Percentiles rank a stretch among this genome's conserved stretches.
Evolutionary conservation across 92 coral and sea anemone genomes (phyloP).

Genomic region (Micromussa lordhowensis): DNA sequence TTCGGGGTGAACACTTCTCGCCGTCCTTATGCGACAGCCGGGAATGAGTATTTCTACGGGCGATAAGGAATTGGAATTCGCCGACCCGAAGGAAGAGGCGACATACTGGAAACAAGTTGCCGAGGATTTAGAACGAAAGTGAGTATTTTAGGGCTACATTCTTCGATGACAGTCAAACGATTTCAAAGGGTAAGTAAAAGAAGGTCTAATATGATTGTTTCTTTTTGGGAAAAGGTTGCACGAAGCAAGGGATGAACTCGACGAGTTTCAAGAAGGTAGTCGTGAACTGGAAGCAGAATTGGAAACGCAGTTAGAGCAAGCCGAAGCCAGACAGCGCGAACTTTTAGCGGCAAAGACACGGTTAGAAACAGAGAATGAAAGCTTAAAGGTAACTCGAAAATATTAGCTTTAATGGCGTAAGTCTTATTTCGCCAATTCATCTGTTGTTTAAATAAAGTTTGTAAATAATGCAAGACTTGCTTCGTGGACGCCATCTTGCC

Average conservation of each 20-base stretch:
- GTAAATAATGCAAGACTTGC: conserved; percentile 61
- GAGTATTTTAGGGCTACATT: conserved; percentile 49
- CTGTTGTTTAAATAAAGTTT: conserved; percentile 43
- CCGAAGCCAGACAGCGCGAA: conserved; percentile 99
- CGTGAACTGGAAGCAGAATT: conserved; percentile 98
- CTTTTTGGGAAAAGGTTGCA: conserved; percentile 83
- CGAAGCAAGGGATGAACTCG: conserved; percentile 99
- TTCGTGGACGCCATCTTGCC: conserved; percentile 47
- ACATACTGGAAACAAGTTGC: conserved; percentile 97
- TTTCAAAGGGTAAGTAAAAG: conserved; percentile 15
- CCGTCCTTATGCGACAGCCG: conserved; percentile 97
- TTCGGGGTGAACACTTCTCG: conserved; percentile 46
- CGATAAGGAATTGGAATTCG: conserved; percentile 98
- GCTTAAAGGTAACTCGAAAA: conserved; percentile 79
- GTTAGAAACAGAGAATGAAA: conserved; percentile 95
- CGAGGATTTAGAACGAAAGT: conserved; percentile 96
- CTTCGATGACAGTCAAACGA: conserved; percentile 14
- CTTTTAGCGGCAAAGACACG: conserved; percentile 91
- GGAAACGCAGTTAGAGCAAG: conserved; percentile 98
- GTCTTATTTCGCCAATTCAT: conserved; percentile 17
- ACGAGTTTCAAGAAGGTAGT: conserved; percentile 99
- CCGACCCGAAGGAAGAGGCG: conserved; percentile 99
- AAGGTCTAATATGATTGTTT: conserved; percentile 33
- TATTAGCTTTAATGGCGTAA: background rate
- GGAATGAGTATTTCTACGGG: conserved; percentile 96